Base-by-base conservation (phyloP, 92 coral and sea anemone species). In the Zoanthus solanderi region DNA sequence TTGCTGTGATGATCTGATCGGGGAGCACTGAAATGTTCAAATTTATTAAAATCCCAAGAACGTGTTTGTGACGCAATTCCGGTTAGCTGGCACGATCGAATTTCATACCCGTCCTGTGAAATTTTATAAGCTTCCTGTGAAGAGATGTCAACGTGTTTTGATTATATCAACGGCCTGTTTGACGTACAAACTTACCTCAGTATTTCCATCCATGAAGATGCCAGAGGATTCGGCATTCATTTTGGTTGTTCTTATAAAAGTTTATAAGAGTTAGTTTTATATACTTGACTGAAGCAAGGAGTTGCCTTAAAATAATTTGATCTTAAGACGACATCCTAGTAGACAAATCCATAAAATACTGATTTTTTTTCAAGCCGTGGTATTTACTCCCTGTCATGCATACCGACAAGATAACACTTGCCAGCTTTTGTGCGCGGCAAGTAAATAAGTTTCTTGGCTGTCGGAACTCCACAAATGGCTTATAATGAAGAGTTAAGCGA, bases 11-110 rank as follows among this genome's bases (percentile, higher is more conserved):
- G 5, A 69, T 30, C 45, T 69, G 75, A 34, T 4, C 16, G 5
- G 14, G 9, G 12, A 14, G 0, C 16, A 17, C n/a, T 15, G 7
- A 0, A 30, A 14, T 28, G 45, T 31, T 69, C 75, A 34, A 69
- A 69, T 69, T 69, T 69, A 69, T 69, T 4, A 2, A 69, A 29
- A 69, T 5, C 6, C 34, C 75, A 34, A 9, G 17, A 63, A 7
- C 72, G 8, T 9, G 75, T 17, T 17, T 12, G 46, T 69, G 75
- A 69, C 75, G 75, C 75, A 69, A 69, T 69, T 69, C 75, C 75
- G 75, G 75, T 69, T 1, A 23, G 16, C 15, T 1, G 31, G 6
- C 31, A 23, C 37, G 17, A 15, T 10, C 31, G 69, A 17, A 6
- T 17, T 34, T 10, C 46, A 15, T 29, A 4, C 75, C 46, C 13